phyloP scores from a whole-genome alignment of 2,888 invertebrate species.

The Caenorhabditis virilis region DNA sequence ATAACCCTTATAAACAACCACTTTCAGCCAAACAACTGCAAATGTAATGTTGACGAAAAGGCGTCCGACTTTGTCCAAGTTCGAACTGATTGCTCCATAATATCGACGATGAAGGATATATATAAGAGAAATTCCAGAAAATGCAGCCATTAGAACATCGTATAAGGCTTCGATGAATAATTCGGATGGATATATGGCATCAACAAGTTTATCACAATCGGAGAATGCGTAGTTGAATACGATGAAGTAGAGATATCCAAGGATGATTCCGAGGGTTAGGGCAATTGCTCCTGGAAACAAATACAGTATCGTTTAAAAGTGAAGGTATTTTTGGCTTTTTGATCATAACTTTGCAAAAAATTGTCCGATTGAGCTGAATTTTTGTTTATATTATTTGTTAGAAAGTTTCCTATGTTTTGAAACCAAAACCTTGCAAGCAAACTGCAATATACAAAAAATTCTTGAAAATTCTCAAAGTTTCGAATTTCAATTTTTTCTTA shows the following conservation, averaged over 20 bases:
- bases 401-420: too few relatives aligned
- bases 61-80: constrained; percentile 60
- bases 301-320: too few relatives aligned
- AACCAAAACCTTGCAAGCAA: too few relatives aligned
- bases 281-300: too few relatives aligned
- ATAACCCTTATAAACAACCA: constrained; percentile 66
- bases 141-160: constrained; percentile 59
- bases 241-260: constrained; percentile 66
- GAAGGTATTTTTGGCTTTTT: too few relatives aligned
- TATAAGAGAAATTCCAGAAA: constrained; percentile 57
- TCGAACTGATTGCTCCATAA: constrained; percentile 62
- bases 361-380: too few relatives aligned
- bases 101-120: constrained; percentile 65
- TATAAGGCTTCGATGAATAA: constrained; percentile 61
- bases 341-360: too few relatives aligned
- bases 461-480: too few relatives aligned
- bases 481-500: too few relatives aligned
- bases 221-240: constrained; percentile 60
- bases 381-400: too few relatives aligned
- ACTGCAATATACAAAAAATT: too few relatives aligned
- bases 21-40: constrained; percentile 64
- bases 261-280: constrained; percentile 63
- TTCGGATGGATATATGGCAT: constrained; percentile 57
- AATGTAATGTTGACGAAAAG: constrained; percentile 64
- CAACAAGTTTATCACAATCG: constrained; percentile 58